Conservation (phyloP, 2,888 invertebrate species). For the Falcaria lacertinaria region DNA sequence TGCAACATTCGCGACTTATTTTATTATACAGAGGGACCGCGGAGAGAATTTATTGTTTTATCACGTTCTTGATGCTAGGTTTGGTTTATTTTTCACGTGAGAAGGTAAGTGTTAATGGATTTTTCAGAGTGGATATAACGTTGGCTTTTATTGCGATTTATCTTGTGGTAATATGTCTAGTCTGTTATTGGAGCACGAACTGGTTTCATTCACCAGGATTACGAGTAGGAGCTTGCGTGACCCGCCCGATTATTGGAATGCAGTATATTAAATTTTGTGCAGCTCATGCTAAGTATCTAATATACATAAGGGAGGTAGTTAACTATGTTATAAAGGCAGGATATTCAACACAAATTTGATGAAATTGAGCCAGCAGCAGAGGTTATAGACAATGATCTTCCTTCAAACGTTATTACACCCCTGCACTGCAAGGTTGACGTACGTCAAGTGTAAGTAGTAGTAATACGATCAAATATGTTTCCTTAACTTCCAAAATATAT, state of each 20-base stretch:
- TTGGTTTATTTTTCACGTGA: conserved; percentile 39
- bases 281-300: too few species aligned
- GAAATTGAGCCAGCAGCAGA: too few species aligned
- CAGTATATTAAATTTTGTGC: neutral
- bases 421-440: too few species aligned
- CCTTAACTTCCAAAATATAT: too few species aligned
- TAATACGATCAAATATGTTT: too few species aligned
- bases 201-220: conserved; percentile 52
- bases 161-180: conserved; percentile 46
- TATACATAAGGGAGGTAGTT: too few species aligned
- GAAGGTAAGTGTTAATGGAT: conserved; percentile 63
- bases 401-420: too few species aligned
- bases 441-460: too few species aligned
- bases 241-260: conserved; percentile 46
- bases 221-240: conserved; percentile 54
- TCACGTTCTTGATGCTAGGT: conserved; percentile 14
- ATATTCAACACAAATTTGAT: too few species aligned
- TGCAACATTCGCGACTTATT: neutral
- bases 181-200: conserved; percentile 58
- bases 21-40: conserved; percentile 38
- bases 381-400: too few species aligned
- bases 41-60: conserved; percentile 49
- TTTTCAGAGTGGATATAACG: conserved; percentile 46
- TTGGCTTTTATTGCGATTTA: conserved; percentile 63
- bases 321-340: too few species aligned